Percentiles rank a stretch among this genome's conserved stretches.
These are phyloP conservation scores for Eupeodes corollae DNA, from an alignment of 1,140 invertebrate species.

Conservation along the genomic window DNA sequence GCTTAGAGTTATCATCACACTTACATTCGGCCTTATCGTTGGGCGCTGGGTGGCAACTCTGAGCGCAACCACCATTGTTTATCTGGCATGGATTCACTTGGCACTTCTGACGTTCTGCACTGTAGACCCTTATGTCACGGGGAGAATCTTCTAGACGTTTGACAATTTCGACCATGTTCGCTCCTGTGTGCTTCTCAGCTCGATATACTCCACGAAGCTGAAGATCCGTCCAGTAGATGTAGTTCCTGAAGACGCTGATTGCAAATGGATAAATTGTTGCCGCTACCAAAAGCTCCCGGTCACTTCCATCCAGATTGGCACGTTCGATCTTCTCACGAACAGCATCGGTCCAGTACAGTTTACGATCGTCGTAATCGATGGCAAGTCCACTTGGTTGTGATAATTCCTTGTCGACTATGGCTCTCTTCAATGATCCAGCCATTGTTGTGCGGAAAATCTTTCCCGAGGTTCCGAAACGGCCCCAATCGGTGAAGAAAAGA, in stretches of 20 bases:
- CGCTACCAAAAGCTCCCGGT: constrained; percentile 63
- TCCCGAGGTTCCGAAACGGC: constrained; percentile 79
- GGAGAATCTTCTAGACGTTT: constrained; percentile 83
- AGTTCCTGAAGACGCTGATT: constrained; percentile 80
- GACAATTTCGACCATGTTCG: constrained; percentile 87
- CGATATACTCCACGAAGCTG: constrained; percentile 88
- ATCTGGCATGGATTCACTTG: constrained; percentile 74
- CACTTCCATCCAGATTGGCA: constrained; percentile 74
- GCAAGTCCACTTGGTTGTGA: constrained; percentile 92
- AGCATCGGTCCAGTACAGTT: constrained; percentile 97
- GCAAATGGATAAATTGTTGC: constrained; percentile 95
- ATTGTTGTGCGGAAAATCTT: constrained; percentile 94
- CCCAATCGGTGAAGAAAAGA: constrained; percentile 89
- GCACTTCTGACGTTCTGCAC: constrained; percentile 67
- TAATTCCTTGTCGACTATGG: constrained; percentile 81
- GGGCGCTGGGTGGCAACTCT: constrained; percentile 81
- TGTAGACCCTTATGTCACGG: constrained; percentile 83
- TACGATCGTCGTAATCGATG: constrained; percentile 90
- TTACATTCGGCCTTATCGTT: constrained; percentile 77
- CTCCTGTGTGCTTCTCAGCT: constrained; percentile 94
- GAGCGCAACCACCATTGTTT: constrained; percentile 92
- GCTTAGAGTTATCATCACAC: constrained; percentile 71
- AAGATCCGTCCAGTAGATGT: constrained; percentile 97
- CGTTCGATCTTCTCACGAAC: constrained; percentile 94
- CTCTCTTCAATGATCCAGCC: constrained; percentile 85